A percentile compares a stretch with the other conserved stretches of the same genome.
Conservation (phyloP, 2,797 vertebrate genomes). For the Mallotus villosus region DNA sequence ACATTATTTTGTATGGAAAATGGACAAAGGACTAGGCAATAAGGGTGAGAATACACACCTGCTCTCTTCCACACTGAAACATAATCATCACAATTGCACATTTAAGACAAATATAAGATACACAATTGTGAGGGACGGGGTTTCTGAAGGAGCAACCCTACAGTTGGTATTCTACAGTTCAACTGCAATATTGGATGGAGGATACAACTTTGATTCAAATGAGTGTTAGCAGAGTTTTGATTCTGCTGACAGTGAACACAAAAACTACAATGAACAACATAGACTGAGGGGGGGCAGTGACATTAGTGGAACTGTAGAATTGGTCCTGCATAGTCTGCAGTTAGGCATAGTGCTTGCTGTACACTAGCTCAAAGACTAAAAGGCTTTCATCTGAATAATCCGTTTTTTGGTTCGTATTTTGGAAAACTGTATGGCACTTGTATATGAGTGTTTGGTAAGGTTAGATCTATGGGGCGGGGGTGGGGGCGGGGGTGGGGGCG, state of each 20-base stretch:
- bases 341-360: no score
- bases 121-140: neutral
- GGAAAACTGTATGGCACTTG: neutral
- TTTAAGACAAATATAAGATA: neutral
- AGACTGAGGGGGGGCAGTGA: neutral
- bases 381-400: neutral
- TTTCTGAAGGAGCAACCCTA: neutral
- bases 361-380: neutral
- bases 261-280: neutral
- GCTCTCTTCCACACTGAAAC: neutral
- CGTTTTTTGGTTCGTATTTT: neutral
- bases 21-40: conserved; percentile 10
- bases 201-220: no score
- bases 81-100: neutral
- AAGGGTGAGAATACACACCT: neutral
- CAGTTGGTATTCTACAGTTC: neutral
- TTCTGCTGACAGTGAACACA: neutral
- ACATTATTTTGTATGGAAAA: conserved; percentile 4
- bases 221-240: neutral
- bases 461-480: neutral
- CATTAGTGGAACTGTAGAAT: no score
- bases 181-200: no score
- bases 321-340: neutral
- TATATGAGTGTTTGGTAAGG: neutral
- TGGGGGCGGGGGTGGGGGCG: neutral